Evolutionary conservation across 2,888 invertebrate species (phyloP).

Genomic region (Drosophila niveifrons): DNA sequence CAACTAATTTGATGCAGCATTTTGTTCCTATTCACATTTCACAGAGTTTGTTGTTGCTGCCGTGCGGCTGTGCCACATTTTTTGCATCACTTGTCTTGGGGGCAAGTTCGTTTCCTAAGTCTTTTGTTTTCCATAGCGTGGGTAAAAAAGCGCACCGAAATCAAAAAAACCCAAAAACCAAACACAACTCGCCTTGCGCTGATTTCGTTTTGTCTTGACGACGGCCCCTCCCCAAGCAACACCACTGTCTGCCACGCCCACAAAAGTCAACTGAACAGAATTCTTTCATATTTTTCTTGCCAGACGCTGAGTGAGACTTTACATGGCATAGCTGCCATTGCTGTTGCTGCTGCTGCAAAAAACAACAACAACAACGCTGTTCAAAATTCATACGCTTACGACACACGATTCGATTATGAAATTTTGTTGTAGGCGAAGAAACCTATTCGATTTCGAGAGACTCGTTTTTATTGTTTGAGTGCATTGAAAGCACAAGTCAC

Average conservation of each 20-base stretch:
- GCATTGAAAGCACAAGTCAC: slow-evolving; percentile 63
- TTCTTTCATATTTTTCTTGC: slow-evolving; percentile 38
- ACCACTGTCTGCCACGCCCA: slow-evolving; percentile 45
- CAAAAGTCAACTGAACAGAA: slow-evolving; percentile 36
- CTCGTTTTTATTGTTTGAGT: slow-evolving; percentile 41
- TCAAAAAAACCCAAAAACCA: slow-evolving; percentile 35
- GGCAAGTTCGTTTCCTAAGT: slow-evolving; percentile 79
- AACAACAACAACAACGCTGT: slow-evolving; percentile 17
- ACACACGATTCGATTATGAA: slow-evolving; percentile 67
- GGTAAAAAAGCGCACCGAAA: slow-evolving; percentile 56
- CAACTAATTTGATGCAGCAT: slow-evolving; percentile 63
- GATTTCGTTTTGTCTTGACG: slow-evolving; percentile 46
- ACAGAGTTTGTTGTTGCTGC: slow-evolving; percentile 30
- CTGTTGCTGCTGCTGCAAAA: background rate
- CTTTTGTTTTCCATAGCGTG: slow-evolving; percentile 75
- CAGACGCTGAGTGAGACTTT: slow-evolving; percentile 12
- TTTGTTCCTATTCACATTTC: slow-evolving; percentile 58
- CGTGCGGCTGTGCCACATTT: slow-evolving; percentile 50
- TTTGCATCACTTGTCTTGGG: slow-evolving; percentile 75
- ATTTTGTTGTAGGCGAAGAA: slow-evolving; percentile 58
- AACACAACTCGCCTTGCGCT: slow-evolving; percentile 37
- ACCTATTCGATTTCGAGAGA: slow-evolving; percentile 44
- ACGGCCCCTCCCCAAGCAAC: slow-evolving; percentile 33
- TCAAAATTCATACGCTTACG: slow-evolving; percentile 57
- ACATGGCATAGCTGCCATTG: slow-evolving; percentile 11